Evolutionary conservation across 2,888 invertebrate species (phyloP).

Genomic region (Aplocera efformata): DNA sequence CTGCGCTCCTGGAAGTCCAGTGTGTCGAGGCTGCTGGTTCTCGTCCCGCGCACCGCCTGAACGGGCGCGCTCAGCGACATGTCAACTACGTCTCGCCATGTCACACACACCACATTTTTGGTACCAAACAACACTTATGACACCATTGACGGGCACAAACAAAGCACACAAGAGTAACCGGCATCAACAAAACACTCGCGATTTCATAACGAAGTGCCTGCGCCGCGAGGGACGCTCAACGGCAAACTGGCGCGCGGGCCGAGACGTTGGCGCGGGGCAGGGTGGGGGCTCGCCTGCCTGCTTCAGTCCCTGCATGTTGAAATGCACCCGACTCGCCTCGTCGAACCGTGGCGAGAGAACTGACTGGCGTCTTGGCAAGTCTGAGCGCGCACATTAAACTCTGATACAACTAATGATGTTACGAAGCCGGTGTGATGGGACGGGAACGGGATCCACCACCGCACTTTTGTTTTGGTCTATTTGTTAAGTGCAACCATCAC

Average conservation of each 20-base stretch:
- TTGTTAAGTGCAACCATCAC: slow-evolving; percentile 6
- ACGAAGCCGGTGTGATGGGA: slow-evolving; percentile 8
- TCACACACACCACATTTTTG: slow-evolving; percentile 54
- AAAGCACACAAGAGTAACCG: slow-evolving; percentile 60
- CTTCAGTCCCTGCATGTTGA: slow-evolving; percentile 69
- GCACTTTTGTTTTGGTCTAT: slow-evolving; percentile 8
- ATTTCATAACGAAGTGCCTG: slow-evolving; percentile 57
- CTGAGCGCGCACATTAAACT: slow-evolving; percentile 35
- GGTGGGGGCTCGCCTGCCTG: slow-evolving; percentile 68
- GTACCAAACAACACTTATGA: slow-evolving; percentile 52
- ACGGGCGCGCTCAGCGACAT: slow-evolving; percentile 78
- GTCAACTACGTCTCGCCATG: slow-evolving; percentile 75
- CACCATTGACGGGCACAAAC: slow-evolving; percentile 59
- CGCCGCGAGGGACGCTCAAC: slow-evolving; percentile 74
- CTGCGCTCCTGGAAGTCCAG: slow-evolving; percentile 95
- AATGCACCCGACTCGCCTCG: slow-evolving; percentile 63
- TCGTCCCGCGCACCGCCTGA: slow-evolving; percentile 75
- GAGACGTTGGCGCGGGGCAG: slow-evolving; percentile 50
- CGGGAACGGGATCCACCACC: slow-evolving; percentile 5
- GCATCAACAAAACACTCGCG: slow-evolving; percentile 46
- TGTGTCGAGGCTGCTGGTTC: slow-evolving; percentile 93
- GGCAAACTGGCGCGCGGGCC: slow-evolving; percentile 67
- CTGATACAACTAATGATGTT: slow-evolving; percentile 28
- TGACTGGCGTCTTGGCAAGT: slow-evolving; percentile 34
- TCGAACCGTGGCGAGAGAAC: slow-evolving; percentile 44